phyloP scores from a whole-genome alignment of 2,888 invertebrate species.

The Strigamia transsilvanica region DNA sequence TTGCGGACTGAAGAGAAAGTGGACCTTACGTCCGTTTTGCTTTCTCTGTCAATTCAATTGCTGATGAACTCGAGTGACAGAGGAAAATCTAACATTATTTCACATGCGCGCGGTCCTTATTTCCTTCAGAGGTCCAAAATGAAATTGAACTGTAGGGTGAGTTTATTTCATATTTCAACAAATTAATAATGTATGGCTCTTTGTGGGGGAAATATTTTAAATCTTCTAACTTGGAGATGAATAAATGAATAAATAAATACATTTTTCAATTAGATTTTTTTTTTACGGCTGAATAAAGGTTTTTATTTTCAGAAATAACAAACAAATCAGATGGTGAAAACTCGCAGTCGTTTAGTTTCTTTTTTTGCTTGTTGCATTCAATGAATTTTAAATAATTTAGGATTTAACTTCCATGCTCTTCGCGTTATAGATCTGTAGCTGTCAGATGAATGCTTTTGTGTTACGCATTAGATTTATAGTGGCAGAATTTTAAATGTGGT shows the following conservation, averaged over 20 bases:
- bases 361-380: neutral
- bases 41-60: constrained; percentile 8
- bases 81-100: constrained; percentile 3
- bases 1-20: neutral
- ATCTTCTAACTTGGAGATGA: neutral
- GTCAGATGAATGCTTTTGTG: neutral
- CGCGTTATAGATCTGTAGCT: neutral
- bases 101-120: neutral
- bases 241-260: neutral
- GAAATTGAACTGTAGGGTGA: neutral
- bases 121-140: neutral
- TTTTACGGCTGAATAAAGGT: neutral
- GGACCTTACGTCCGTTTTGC: neutral
- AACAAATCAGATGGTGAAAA: too few species aligned
- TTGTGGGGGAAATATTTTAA: neutral
- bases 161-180: neutral
- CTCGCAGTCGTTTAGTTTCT: too few species aligned
- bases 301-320: too few species aligned
- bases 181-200: neutral
- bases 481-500: neutral
- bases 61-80: neutral
- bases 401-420: neutral
- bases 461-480: constrained; percentile 2
- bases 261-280: neutral
- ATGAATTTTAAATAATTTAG: neutral